Base-by-base conservation (phyloP, 2,797 vertebrate genomes). In the Morus bassanus region DNA sequence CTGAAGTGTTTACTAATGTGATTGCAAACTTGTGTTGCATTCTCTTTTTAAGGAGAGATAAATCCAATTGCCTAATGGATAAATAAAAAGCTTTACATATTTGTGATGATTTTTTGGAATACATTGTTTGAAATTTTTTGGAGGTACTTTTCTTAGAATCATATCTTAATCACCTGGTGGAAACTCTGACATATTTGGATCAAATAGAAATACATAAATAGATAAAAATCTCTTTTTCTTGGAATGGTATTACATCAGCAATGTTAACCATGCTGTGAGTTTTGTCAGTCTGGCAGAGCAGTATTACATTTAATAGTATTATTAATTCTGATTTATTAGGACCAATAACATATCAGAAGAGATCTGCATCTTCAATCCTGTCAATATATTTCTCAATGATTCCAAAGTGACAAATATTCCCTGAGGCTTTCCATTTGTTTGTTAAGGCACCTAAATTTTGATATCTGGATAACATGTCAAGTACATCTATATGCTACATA, bases 231-330 rank as follows among this genome's bases (percentile, higher is more conserved):
- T 70, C 35, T 70, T 51, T 87, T 7, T 56, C 68, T 89, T 59
- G 25, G 15, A 87, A 56, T 0, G 5, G 30, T 61, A 60, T 63
- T 64, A 31, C 0, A 0, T 59, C 41, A 87, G 31, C n/a, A 86
- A 24, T 35, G 12, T 80, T 90, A 73, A 81, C 27, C 30, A 43
- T 50, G 27, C 25, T 63, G 23, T 82, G 53, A 46, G 22, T 33
- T 63, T 78, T 63, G 61, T 10, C 35, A 65, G 30, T 69, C 46
- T 54, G 24, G 7, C 28, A 59, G 22, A 46, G 16, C 25, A 84
- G 3, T 72, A 45, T 31, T 31, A 30, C 1, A 15, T 70, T 82
- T 65, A 63, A 33, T 39, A 45, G 12, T 59, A 53, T 12, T 68
- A 24, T 8, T 37, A 73, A 77, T 77, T 80, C 19, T 33, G 18